Conservation (phyloP, 2,797 vertebrate genomes). For the Lutjanus campechanus region DNA sequence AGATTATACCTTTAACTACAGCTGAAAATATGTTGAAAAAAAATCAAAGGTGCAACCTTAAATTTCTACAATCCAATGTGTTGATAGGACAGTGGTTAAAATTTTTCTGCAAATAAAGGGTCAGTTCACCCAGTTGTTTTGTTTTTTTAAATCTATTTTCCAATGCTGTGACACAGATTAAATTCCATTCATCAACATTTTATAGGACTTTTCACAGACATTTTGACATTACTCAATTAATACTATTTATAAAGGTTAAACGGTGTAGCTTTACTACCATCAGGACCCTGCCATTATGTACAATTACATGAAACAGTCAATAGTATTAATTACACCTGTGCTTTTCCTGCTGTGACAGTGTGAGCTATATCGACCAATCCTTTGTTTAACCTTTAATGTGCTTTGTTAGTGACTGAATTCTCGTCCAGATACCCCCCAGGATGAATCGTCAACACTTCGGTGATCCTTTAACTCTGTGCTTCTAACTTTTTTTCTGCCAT, state of each 20-base stretch:
- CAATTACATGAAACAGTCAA: background rate
- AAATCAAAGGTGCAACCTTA: too few relatives aligned
- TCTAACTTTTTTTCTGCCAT: too few relatives aligned
- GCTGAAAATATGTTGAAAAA: background rate
- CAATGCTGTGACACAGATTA: too few relatives aligned
- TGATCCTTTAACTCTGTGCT: too few relatives aligned
- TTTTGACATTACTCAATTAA: background rate
- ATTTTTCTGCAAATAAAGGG: too few relatives aligned
- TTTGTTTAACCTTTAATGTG: too few relatives aligned
- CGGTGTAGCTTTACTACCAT: background rate
- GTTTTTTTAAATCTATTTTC: background rate
- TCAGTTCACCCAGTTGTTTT: too few relatives aligned
- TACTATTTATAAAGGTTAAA: background rate
- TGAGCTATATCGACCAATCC: too few relatives aligned
- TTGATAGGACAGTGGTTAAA: background rate
- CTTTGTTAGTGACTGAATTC: background rate
- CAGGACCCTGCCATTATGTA: background rate
- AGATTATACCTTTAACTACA: too few relatives aligned
- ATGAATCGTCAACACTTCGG: too few relatives aligned
- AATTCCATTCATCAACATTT: background rate
- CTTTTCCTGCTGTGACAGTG: background rate
- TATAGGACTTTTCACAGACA: background rate
- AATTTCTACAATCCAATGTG: background rate
- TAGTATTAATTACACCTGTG: conserved; percentile 15
- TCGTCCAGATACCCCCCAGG: background rate